Evolutionary conservation across 1,140 invertebrate species (phyloP), one percentile per base, ranked within the genome.

Genomic region (Dysdera silvatica): DNA sequence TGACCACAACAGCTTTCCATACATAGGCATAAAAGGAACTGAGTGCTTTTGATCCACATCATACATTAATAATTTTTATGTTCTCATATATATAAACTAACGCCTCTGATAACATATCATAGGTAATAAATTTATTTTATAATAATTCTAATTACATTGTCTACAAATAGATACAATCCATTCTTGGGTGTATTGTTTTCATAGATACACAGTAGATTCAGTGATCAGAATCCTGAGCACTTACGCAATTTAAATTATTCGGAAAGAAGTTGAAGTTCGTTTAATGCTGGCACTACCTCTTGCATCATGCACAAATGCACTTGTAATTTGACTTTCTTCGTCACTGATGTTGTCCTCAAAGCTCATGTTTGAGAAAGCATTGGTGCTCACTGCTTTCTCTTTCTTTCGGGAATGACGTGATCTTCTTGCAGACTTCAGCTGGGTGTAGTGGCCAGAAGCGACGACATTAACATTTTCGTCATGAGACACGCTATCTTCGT

Each of bases 311-410:
- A 63, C 24, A 20, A 63, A 63, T 7, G 61, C 55, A 24, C 56
- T 41, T 2, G 61, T 63, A 29, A 55, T 55, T 12, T 63, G 61
- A 7, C 52, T 48, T n/a, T 78, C 78, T 56, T 86, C 83, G 65
- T 86, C 85, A 23, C 83, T 84, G 2, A 84, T 83, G 68, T 86
- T 85, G 73, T 88, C 86, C 73, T 87, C 86, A 67, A 88, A 88
- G 69, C 85, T 87, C 84, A 87, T 84, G 69, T 88, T 88, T 67
- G 83, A 85, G 65, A 88, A 86, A 4, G 85, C 85, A 3, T 63
- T 69, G n/a, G 66, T 65, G 29, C 62, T 65, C 26, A 43, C 49
- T 0, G 31, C 47, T 23, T 51, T 49, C 12, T 70, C 67, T 48
- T 64, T 68, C 37, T 59, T 67, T 64, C 69, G 70, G 14, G 61